Evolutionary conservation across 2,797 vertebrate genomes (phyloP).

Genomic region (Erethizon dorsatum): DNA sequence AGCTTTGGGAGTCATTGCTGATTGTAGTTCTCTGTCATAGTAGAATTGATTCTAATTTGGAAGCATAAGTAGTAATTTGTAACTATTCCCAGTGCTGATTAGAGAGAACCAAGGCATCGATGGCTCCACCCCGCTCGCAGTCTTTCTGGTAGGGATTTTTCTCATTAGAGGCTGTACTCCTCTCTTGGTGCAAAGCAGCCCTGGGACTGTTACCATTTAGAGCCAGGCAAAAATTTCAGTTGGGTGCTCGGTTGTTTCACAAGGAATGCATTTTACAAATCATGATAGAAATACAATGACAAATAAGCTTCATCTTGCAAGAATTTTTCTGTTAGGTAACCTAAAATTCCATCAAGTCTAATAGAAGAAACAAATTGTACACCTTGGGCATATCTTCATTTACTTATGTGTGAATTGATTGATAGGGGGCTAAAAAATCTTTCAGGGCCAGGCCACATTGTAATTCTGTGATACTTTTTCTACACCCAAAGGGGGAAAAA

Average conservation of each 20-base stretch:
- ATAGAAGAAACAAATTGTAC: background rate
- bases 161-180: background rate
- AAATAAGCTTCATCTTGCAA: background rate
- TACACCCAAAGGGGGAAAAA: background rate
- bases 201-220: background rate
- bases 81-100: background rate
- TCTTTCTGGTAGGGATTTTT: background rate
- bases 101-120: background rate
- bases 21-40: background rate
- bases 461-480: background rate
- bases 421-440: background rate
- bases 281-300: background rate
- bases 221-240: background rate
- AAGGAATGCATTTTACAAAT: background rate
- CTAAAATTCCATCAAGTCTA: background rate
- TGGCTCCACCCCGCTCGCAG: background rate
- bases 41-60: background rate
- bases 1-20: background rate
- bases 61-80: background rate
- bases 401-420: background rate
- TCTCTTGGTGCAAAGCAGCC: too few species aligned
- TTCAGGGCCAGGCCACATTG: background rate
- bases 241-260: background rate
- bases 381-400: background rate
- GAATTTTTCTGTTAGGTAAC: conserved; percentile 12